A percentile compares a stretch with the other conserved stretches of the same genome.
These are phyloP conservation scores for Drosophila bunnanda DNA, from an alignment of 2,888 invertebrate genomes.

Conservation along the genomic window DNA sequence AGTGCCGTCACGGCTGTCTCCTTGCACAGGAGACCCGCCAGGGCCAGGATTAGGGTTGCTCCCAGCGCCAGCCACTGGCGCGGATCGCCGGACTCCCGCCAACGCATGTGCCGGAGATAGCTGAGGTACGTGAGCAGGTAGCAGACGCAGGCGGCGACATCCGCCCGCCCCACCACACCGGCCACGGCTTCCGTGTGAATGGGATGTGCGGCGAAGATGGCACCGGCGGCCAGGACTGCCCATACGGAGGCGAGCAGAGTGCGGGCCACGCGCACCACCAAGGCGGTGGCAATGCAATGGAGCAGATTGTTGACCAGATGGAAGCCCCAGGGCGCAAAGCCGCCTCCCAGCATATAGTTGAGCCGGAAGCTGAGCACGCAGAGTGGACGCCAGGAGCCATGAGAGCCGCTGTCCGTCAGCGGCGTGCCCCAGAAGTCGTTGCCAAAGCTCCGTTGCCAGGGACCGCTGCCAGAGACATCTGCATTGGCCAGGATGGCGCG, in stretches of 20 bases:
- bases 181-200: constrained; percentile 99
- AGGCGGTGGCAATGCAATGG: constrained; percentile 93
- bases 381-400: constrained; percentile 98
- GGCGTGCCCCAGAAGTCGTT: constrained; percentile 99
- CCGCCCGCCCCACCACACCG: constrained; percentile 97
- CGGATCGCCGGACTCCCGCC: constrained; percentile 86
- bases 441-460: constrained; percentile 92
- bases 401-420: constrained; percentile 95
- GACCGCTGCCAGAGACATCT: constrained; percentile 94
- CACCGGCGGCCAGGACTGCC: constrained; percentile 91
- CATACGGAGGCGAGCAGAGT: constrained; percentile 89
- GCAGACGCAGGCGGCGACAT: constrained; percentile 95
- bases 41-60: constrained; percentile 88
- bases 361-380: constrained; percentile 95
- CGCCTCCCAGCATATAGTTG: constrained; percentile 92
- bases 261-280: constrained; percentile 92
- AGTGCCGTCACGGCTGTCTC: constrained; percentile 97
- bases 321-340: constrained; percentile 92
- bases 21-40: constrained; percentile 95
- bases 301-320: constrained; percentile 94
- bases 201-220: constrained; percentile 97
- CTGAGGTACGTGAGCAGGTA: constrained; percentile 94
- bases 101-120: constrained; percentile 91
- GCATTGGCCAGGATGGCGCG: constrained; percentile 97
- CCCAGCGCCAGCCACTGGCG: constrained; percentile 87